Conservation (phyloP, 2,797 vertebrate species). For the Nannoperca obscura region DNA sequence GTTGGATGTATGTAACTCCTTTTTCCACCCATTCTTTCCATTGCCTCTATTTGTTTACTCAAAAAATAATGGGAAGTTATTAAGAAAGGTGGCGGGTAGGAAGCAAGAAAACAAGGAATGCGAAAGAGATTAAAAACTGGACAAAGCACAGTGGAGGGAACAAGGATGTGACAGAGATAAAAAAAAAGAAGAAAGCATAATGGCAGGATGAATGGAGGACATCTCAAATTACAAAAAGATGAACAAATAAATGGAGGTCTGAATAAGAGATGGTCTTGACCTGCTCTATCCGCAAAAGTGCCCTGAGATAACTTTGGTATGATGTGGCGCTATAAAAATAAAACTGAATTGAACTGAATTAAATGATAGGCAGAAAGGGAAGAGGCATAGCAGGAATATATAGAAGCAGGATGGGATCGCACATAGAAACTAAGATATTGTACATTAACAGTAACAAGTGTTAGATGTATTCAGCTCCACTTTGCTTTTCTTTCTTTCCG, state of each 20-base stretch:
- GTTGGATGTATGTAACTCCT: not conserved
- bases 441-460: not conserved
- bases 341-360: too few species aligned
- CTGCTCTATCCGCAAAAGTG: too few species aligned
- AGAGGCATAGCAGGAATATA: not conserved
- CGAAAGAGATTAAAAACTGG: not conserved
- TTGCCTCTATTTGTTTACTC: not conserved
- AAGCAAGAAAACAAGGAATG: not conserved
- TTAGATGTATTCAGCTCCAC: not conserved
- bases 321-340: too few species aligned
- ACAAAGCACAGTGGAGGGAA: not conserved
- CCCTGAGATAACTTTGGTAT: too few species aligned
- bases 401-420: not conserved
- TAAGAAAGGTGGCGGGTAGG: not conserved
- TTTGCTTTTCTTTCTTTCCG: constrained; percentile 3
- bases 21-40: not conserved
- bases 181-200: not conserved
- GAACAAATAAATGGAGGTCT: not conserved
- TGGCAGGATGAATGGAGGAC: not conserved
- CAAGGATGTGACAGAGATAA: not conserved
- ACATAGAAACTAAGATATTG: not conserved
- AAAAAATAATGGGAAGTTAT: not conserved
- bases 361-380: too few species aligned
- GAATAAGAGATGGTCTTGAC: not conserved
- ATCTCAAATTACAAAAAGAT: constrained; percentile 9